Evolutionary conservation across 2,113 vertebrate species (phyloP), one percentile per base, ranked within the genome.

Genomic region (Nymphicus hollandicus): DNA sequence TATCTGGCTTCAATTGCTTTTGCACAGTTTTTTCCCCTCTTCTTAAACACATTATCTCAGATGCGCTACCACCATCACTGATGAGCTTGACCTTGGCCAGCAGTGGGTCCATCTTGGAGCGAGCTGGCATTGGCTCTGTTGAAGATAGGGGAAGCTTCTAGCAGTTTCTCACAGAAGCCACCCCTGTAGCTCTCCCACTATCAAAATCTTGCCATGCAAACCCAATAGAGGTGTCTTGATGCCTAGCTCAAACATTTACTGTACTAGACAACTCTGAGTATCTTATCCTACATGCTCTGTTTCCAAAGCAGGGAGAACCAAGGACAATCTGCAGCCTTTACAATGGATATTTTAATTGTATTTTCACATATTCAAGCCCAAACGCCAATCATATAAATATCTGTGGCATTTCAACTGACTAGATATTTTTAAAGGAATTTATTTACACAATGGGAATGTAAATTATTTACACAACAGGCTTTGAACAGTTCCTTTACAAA

Each of bases 381-480:
- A 53, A 82, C 0, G 1, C 37, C 53, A 66, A 29, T 17, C 69
- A n/a, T 9, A 39, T 2, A 44, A 92, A 65, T 24, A 41, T 78
- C 63, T 64, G 66, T 81, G 74, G 44, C 27, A 5, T 73, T 92
- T 88, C 61, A 39, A 56, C 37, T 18, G 37, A 78, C 46, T n/a
- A 39, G 41, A 13, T 85, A 46, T 70, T 76, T 92, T 70, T 1
- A 31, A 81, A 86, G 41, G 5, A 81, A 84, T 71, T 66, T 6
- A 44, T 78, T 89, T 91, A n/a, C 53, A 56, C 61, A 82, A 72
- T 55, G 39, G 28, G 41, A 63, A 96, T 84, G 83, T 83, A 95
- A 93, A 96, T 65, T 7, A 81, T 85, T 93, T 91, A 2, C 61
- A 81, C 52, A 74, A 86, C 92, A 93, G 60, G 55, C 49, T 96